phyloP scores from a whole-genome alignment of 1,140 invertebrate genomes.

The Cotesia chilonis region DNA sequence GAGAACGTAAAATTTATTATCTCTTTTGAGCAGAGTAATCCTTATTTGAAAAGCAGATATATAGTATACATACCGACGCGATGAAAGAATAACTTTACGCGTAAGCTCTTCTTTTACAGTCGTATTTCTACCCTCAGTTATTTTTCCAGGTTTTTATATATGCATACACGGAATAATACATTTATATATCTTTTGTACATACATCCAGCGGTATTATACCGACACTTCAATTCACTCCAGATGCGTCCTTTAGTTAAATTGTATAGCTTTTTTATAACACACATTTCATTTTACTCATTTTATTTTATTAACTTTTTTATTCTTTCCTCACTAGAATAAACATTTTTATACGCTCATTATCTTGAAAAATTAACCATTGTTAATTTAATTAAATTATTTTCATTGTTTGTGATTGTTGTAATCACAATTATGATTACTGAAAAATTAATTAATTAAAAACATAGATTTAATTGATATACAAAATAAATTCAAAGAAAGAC shows the following conservation, averaged over 20 bases:
- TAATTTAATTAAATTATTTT: no score
- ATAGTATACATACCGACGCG: slow-evolving; percentile 20
- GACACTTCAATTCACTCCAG: slow-evolving; percentile 10
- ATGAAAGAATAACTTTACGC: slow-evolving; percentile 44
- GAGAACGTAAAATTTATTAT: slow-evolving; percentile 45
- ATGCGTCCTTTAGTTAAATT: slow-evolving; percentile 12
- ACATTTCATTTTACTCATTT: slow-evolving; percentile 6
- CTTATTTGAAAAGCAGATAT: slow-evolving; percentile 51
- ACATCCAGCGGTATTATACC: slow-evolving; percentile 5
- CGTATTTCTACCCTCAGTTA: slow-evolving; percentile 13
- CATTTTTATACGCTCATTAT: no score
- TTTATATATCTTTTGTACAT: slow-evolving; percentile 14
- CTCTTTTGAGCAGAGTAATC: slow-evolving; percentile 28
- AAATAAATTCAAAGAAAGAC: no score
- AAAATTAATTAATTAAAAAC: no score
- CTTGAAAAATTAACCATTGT: no score
- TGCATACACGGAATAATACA: slow-evolving; percentile 17
- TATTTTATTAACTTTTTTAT: slow-evolving; percentile 23
- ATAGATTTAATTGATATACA: no score
- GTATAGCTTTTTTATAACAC: slow-evolving; percentile 14
- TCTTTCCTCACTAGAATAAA: slow-evolving; percentile 3
- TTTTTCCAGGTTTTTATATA: slow-evolving; percentile 12
- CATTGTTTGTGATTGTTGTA: no score
- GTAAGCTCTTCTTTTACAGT: slow-evolving; percentile 13
- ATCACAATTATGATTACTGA: no score